Conservation (phyloP, 2,888 invertebrate genomes). For the Nephrotoma guestfalica region DNA sequence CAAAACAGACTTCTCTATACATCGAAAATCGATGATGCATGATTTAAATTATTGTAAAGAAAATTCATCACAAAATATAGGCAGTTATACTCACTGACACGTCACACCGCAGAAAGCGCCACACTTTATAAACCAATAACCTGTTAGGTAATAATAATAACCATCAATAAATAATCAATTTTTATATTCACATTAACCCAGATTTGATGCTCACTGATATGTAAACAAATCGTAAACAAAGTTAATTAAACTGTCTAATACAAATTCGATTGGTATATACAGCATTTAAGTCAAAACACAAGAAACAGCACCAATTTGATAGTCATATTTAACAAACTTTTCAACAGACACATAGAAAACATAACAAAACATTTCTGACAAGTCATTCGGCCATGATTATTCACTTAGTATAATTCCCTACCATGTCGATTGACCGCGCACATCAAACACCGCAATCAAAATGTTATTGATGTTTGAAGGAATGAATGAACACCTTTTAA, state of each 20-base stretch:
- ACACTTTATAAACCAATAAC: too few relatives aligned
- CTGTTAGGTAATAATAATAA: too few relatives aligned
- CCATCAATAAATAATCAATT: too few relatives aligned
- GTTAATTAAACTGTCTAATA: background rate
- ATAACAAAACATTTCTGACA: background rate
- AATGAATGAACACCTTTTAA: background rate
- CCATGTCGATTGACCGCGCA: background rate
- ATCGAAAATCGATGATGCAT: too few relatives aligned
- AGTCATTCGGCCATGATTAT: background rate
- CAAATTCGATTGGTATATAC: background rate
- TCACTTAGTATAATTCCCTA: background rate
- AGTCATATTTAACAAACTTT: background rate
- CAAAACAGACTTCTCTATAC: too few relatives aligned
- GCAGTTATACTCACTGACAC: too few relatives aligned
- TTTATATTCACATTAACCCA: too few relatives aligned
- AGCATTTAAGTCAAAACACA: background rate
- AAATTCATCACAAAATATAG: too few relatives aligned
- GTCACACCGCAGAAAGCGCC: too few relatives aligned
- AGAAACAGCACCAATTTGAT: background rate
- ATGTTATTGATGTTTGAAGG: background rate
- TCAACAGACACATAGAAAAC: background rate
- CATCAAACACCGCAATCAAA: background rate
- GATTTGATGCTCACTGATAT: background rate
- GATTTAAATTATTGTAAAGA: too few relatives aligned
- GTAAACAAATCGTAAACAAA: background rate